Base-by-base conservation (phyloP, 2,888 invertebrate species). In the Nomada goodeniana region DNA sequence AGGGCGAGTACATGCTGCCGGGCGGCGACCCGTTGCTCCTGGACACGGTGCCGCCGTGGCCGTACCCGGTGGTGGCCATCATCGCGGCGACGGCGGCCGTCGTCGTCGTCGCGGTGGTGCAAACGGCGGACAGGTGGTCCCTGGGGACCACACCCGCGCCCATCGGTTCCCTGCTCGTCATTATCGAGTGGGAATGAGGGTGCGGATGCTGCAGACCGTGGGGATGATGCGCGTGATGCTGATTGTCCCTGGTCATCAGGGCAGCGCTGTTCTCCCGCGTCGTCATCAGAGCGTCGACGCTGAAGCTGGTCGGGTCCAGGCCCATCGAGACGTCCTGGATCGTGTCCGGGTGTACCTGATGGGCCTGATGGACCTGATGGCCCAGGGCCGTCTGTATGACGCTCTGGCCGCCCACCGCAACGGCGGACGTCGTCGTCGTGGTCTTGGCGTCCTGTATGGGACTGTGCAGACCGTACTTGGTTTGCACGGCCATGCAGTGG, bases 241-340 rank as follows among this genome's bases (percentile, higher is more conserved):
- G 91, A 18, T 85, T 84, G 1, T 88, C 84, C 15, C 86, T 85
- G 20, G 82, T 44, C 85, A 87, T 87, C 64, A 88, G 29, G 2
- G 70, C 78, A 3, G 80, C 80, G 59, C 64, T 80, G 59, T 92
- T 91, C 65, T 93, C 95, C 36, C 94, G 91, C 9, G 82, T 75
- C 1, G 95, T 95, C 95, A 96, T 96, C 82, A 96, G 91, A 71
- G 95, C 95, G 89, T 96, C 96, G n/a, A 96, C 96, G 89, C 95
- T 95, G 90, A 96, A 96, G 4, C 95, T 94, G 7, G 95, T 94
- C 0, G 93, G 92, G 70, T 92, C 94, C 84, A 89, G 92, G 0
- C 91, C 92, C 91, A 93, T 92, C 29, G 92, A 89, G 0, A 93
- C 93, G 13, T 93, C 94, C 70, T 91, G 92, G 29, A 92, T 92